phyloP scores from a whole-genome alignment of 2,888 invertebrate species.

The Tetramorium bicarinatum region DNA sequence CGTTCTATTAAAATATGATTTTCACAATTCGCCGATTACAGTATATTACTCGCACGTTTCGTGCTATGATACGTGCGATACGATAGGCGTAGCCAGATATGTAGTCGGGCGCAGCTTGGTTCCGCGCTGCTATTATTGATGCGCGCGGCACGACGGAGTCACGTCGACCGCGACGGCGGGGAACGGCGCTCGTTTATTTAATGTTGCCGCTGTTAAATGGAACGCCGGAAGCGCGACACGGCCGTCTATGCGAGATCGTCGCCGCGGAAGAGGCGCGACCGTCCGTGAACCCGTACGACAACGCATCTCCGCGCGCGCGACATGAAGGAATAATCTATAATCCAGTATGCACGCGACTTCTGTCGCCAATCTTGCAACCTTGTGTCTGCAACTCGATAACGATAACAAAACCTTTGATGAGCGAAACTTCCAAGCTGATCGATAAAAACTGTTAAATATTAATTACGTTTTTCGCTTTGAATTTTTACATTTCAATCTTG shows the following conservation, averaged over 20 bases:
- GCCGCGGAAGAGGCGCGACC: not conserved
- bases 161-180: not conserved
- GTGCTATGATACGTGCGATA: not conserved
- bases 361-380: not conserved
- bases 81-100: not conserved
- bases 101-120: not conserved
- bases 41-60: too few species aligned
- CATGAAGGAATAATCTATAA: not conserved
- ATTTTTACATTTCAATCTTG: not conserved
- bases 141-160: not conserved
- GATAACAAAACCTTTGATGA: not conserved
- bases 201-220: not conserved
- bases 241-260: not conserved
- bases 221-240: too few species aligned
- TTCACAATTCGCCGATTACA: too few species aligned
- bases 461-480: not conserved
- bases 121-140: slow-evolving; percentile 18
- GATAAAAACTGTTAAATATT: slow-evolving; percentile 4
- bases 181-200: slow-evolving; percentile 1
- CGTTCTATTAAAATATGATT: too few species aligned
- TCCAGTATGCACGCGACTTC: not conserved
- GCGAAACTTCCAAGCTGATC: not conserved
- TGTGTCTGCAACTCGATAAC: not conserved
- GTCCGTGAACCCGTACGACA: not conserved
- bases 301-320: too few species aligned